phyloP scores from a whole-genome alignment of 2,888 invertebrate species.

The Pandemis corylana region DNA sequence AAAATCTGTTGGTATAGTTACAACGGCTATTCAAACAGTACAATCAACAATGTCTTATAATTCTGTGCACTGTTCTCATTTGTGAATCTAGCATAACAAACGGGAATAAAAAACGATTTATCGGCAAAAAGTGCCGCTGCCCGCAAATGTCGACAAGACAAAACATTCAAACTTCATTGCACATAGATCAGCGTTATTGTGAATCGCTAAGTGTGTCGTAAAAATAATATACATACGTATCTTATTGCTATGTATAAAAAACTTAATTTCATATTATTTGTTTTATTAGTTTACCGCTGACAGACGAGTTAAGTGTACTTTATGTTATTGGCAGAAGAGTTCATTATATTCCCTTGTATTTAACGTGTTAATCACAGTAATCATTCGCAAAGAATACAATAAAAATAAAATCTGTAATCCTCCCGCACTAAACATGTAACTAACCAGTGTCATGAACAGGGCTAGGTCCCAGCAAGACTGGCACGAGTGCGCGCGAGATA shows the following conservation, averaged over 20 bases:
- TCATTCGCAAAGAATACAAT: neutral
- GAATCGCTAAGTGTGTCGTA: neutral
- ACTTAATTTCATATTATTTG: constrained; percentile 14
- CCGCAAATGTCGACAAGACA: neutral
- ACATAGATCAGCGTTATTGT: neutral
- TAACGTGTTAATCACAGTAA: neutral
- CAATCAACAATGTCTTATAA: too few relatives aligned
- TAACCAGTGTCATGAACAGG: too few relatives aligned
- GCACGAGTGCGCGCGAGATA: too few relatives aligned
- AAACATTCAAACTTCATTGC: neutral
- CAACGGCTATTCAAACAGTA: too few relatives aligned
- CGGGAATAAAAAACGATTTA: neutral
- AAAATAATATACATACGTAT: constrained; percentile 5
- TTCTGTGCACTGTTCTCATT: neutral
- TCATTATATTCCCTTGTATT: neutral
- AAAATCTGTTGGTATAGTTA: too few relatives aligned
- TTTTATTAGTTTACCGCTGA: constrained; percentile 4
- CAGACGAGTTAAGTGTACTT: constrained; percentile 13
- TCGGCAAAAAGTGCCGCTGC: neutral
- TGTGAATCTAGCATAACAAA: neutral
- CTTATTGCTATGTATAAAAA: constrained; percentile 2
- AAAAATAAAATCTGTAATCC: neutral
- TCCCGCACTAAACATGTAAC: too few relatives aligned
- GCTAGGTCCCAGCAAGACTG: too few relatives aligned
- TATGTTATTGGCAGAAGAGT: neutral